Percentiles rank a stretch among this genome's conserved stretches.
Conservation (phyloP, 2,888 invertebrate genomes). For the Polymixis flavicincta region DNA sequence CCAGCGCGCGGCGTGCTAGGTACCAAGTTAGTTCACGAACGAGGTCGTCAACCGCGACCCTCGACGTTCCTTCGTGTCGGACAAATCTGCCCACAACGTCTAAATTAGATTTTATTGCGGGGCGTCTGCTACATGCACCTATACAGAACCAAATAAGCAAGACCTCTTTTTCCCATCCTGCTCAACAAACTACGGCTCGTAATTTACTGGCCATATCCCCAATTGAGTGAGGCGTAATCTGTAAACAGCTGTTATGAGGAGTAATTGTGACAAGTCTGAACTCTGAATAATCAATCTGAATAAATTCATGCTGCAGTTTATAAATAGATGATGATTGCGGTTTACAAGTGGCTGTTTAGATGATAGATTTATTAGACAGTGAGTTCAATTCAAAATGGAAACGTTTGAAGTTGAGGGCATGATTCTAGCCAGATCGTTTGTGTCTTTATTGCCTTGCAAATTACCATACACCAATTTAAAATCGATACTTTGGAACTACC, state of each 20-base stretch:
- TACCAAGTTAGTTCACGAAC: conserved; percentile 60
- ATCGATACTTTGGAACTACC: not conserved
- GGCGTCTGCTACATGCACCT: conserved; percentile 84
- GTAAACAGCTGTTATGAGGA: conserved; percentile 82
- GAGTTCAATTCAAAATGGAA: conserved; percentile 1
- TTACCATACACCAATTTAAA: not conserved
- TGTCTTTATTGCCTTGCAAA: not conserved
- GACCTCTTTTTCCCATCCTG: conserved; percentile 58
- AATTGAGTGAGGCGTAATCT: conserved; percentile 82
- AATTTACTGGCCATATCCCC: conserved; percentile 75
- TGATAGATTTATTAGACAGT: conserved; percentile 28
- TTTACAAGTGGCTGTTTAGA: conserved; percentile 38
- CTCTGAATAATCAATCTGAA: conserved; percentile 73
- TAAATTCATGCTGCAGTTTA: conserved; percentile 54
- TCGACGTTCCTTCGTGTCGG: conserved; percentile 80
- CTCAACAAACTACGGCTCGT: conserved; percentile 64
- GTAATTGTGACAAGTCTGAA: conserved; percentile 82
- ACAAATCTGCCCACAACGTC: conserved; percentile 89
- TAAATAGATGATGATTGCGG: conserved; percentile 50
- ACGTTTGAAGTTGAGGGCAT: conserved; percentile 1
- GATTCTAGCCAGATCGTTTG: not conserved
- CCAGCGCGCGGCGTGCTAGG: conserved; percentile 54
- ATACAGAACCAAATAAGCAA: conserved; percentile 73
- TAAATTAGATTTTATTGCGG: conserved; percentile 91
- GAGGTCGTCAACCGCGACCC: conserved; percentile 88